Percentiles rank a stretch among this genome's conserved stretches.
Evolutionary conservation across 2,797 vertebrate genomes (phyloP).

Genomic region (Telmatherina bonti): DNA sequence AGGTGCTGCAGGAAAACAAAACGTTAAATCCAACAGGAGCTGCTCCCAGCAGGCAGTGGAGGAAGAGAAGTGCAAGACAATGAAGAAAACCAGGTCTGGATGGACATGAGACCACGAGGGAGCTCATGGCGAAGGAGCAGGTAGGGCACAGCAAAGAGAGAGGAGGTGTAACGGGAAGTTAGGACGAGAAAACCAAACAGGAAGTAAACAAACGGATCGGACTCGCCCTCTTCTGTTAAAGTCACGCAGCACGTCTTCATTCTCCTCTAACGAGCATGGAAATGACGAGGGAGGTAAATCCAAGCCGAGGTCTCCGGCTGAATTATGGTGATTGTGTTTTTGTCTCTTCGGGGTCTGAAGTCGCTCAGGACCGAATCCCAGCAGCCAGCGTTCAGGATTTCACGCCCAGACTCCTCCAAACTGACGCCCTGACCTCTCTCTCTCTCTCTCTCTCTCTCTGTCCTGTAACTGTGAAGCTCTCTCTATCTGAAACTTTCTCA

Average conservation of each 20-base stretch:
- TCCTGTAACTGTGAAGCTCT: neutral
- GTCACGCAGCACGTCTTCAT: slow-evolving; percentile 42
- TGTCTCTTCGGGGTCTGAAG: slow-evolving; percentile 42
- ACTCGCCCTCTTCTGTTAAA: neutral
- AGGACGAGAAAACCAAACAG: too few species aligned
- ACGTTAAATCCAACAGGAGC: too few species aligned
- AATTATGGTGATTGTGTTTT: slow-evolving; percentile 64
- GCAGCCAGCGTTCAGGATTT: slow-evolving; percentile 29
- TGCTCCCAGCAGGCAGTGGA: too few species aligned
- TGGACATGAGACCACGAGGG: too few species aligned
- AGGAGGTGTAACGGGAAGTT: too few species aligned
- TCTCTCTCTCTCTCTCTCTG: neutral
- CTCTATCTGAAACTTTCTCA: neutral
- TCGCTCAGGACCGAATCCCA: slow-evolving; percentile 42
- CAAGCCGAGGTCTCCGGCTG: slow-evolving; percentile 58
- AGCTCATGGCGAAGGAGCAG: too few species aligned
- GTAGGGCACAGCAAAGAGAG: too few species aligned
- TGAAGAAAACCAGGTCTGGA: too few species aligned
- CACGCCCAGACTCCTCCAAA: slow-evolving; percentile 30
- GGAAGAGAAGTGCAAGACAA: too few species aligned
- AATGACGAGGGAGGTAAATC: slow-evolving; percentile 57
- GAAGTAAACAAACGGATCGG: too few species aligned
- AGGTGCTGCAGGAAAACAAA: too few species aligned
- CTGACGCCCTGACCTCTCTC: slow-evolving; percentile 41
- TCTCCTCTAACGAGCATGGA: slow-evolving; percentile 69